Percentiles rank a stretch among this genome's conserved stretches.
These are phyloP conservation scores for Chiroxiphia lanceolata DNA, from an alignment of 2,797 vertebrate species.

Conservation along the genomic window DNA sequence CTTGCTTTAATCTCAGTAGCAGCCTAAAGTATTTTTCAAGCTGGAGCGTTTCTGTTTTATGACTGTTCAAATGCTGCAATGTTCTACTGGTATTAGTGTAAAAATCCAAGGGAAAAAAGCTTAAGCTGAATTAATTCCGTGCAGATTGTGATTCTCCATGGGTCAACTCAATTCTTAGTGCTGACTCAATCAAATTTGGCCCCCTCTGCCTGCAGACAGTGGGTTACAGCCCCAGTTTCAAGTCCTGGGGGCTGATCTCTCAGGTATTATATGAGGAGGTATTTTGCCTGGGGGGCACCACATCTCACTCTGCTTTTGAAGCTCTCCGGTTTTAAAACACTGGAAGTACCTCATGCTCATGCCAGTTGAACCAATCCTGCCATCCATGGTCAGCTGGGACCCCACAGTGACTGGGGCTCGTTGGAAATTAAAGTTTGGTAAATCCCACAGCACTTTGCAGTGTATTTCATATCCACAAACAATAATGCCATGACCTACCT, in stretches of 20 bases:
- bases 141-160: neutral
- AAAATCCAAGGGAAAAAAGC: neutral
- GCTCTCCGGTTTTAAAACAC: neutral
- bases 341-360: accelerated
- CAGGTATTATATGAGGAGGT: neutral
- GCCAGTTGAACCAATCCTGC: neutral
- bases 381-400: accelerated
- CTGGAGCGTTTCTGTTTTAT: conserved; percentile 2
- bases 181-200: neutral
- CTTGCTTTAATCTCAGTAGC: conserved; percentile 50
- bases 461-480: neutral
- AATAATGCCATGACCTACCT: accelerated
- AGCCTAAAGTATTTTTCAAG: conserved; percentile 38
- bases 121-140: neutral
- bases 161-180: neutral
- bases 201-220: neutral
- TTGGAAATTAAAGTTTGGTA: neutral
- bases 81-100: neutral
- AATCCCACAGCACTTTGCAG: neutral
- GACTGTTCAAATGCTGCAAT: neutral
- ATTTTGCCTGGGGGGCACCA: neutral
- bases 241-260: neutral
- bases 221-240: neutral
- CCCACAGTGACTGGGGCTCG: neutral
- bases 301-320: neutral